Base-by-base conservation (phyloP, 2,888 invertebrate genomes). In the Fabriciana adippe region DNA sequence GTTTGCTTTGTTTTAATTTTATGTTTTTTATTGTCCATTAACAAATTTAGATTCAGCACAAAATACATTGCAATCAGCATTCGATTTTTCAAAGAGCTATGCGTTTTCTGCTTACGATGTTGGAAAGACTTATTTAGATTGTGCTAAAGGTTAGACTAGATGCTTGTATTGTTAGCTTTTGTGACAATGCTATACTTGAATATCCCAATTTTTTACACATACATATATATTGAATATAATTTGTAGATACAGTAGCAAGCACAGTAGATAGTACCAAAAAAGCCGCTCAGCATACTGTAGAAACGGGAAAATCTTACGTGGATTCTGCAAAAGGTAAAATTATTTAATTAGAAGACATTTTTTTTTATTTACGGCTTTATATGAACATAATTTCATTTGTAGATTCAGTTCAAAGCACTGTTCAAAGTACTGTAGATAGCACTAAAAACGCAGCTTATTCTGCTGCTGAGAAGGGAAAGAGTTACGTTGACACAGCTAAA, bases 221-320 rank as follows among this genome's bases (percentile, higher is more conserved):
- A 53, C 59, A 31, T 50, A 62, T 64, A 59, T 62, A 64, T 50
- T 51, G 35, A n/a, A 55, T 45, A 16, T 16, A 61, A 67, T 66
- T 86, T 84, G 70, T 88, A 88, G 88, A 89, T 79, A 80, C 85
- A 48, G 79, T 88, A 74, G 78, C 84, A 64, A 85, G 79, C 73
- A 85, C 89, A 71, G 85, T 90, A 82, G 90, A 90, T 81, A 87
- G 75, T 73, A 88, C 91, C 73, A 92, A 88, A 80, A 89, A 89
- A 79, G 83, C 87, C 15, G 89, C 92, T 11, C 85, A 84, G 74
- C 83, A 80, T 73, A 78, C 83, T 16, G 74, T 84, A 70, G 85
- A 84, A 54, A 85, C 80, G 41, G 80, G 87, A 66, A 77, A 82
- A 45, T 73, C 82, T 16, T 72, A 79, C 15, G 73, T 85, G 61